Conservation (phyloP, 1,140 invertebrate genomes). For the Wasmannia auropunctata region DNA sequence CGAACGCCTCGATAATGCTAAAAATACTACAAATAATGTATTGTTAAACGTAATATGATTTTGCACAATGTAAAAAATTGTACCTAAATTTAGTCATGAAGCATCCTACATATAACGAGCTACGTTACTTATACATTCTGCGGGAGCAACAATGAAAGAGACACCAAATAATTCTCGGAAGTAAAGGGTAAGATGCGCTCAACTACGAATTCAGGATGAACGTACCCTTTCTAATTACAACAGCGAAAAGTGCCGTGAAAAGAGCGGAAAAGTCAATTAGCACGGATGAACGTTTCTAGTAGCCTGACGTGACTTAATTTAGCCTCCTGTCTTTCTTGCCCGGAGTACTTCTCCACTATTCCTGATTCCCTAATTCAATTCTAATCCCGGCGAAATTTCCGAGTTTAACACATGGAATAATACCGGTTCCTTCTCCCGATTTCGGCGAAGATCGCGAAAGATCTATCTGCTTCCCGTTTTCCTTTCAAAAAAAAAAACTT, state of each 20-base stretch:
- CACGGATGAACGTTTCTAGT: slow-evolving; percentile 47
- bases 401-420: not conserved
- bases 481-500: not conserved
- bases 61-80: not conserved
- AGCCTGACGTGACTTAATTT: slow-evolving; percentile 65
- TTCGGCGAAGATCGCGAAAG: not conserved
- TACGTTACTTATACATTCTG: not conserved
- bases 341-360: slow-evolving; percentile 23
- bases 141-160: not conserved
- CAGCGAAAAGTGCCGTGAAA: slow-evolving; percentile 40
- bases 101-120: not conserved
- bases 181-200: not conserved
- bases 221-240: slow-evolving; percentile 28
- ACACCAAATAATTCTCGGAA: not conserved
- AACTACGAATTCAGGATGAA: slow-evolving; percentile 29
- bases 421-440: not conserved
- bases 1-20: not conserved
- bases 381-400: slow-evolving; percentile 9
- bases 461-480: not conserved
- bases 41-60: not conserved
- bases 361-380: slow-evolving; percentile 61
- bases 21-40: slow-evolving; percentile 1
- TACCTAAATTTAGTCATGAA: not conserved
- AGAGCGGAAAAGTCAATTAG: slow-evolving; percentile 65
- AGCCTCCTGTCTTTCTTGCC: not conserved